phyloP scores from a whole-genome alignment of 1,140 invertebrate species.

The Drosophila ercepeae region DNA sequence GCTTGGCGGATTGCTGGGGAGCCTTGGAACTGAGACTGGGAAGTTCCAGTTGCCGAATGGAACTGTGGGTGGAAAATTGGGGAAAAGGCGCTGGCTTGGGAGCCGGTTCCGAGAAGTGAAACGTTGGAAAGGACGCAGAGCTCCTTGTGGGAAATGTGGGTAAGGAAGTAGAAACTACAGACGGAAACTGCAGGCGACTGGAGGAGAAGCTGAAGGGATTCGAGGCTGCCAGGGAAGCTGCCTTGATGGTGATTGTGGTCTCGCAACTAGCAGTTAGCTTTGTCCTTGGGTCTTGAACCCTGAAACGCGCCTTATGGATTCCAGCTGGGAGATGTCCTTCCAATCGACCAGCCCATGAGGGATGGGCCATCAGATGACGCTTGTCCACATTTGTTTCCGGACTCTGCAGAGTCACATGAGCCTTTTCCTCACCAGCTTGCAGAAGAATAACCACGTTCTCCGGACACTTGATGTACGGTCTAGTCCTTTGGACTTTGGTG shows the following conservation, averaged over 20 bases:
- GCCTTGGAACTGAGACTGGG: neutral
- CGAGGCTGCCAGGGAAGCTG: conserved; percentile 15
- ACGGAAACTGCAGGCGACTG: neutral
- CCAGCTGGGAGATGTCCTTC: conserved; percentile 87
- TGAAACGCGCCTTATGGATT: conserved; percentile 86
- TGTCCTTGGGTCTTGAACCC: conserved; percentile 86
- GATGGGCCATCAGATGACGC: conserved; percentile 87
- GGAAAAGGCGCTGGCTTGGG: conserved; percentile 15
- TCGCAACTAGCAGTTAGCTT: conserved; percentile 86
- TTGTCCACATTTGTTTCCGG: conserved; percentile 89
- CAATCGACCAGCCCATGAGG: conserved; percentile 87
- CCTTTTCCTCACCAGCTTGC: conserved; percentile 84
- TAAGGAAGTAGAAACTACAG: neutral
- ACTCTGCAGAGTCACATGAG: conserved; percentile 86
- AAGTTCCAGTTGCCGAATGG: neutral
- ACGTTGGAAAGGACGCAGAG: conserved; percentile 3
- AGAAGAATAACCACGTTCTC: conserved; percentile 86
- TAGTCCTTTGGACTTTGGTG: conserved; percentile 52
- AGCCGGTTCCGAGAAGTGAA: neutral
- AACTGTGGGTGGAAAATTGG: conserved; percentile 9
- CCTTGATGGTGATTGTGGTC: conserved; percentile 86
- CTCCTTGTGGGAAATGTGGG: neutral
- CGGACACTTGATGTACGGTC: conserved; percentile 88
- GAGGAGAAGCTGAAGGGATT: conserved; percentile 3
- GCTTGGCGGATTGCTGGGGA: conserved; percentile 7